Conservation (phyloP, 1,140 invertebrate genomes). For the Eupeodes corollae region DNA sequence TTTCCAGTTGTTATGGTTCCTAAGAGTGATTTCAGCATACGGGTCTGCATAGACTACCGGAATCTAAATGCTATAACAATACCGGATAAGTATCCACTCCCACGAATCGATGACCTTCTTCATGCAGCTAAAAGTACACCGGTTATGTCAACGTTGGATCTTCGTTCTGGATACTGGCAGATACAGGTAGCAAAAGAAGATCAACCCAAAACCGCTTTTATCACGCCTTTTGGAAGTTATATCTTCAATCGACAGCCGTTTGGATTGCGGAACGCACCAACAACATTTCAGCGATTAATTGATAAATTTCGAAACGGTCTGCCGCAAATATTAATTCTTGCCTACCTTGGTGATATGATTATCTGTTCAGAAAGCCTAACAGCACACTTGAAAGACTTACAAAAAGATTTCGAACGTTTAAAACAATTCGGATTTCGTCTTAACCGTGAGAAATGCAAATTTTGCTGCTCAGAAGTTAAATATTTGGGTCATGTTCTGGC, state of each 20-base stretch:
- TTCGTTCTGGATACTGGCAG: conserved; percentile 24
- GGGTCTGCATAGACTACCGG: conserved; percentile 19
- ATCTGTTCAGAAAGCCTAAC: conserved; percentile 30
- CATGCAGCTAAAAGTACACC: conserved; percentile 18
- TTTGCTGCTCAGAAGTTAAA: background rate
- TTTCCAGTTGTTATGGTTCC: no score
- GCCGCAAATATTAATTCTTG: conserved; percentile 14
- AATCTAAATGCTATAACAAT: conserved; percentile 27
- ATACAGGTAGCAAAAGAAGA: conserved; percentile 9
- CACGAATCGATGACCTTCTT: conserved; percentile 38
- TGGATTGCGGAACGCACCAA: conserved; percentile 25
- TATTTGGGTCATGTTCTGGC: conserved; percentile 8
- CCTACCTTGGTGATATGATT: conserved; percentile 38
- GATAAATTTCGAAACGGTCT: conserved; percentile 16
- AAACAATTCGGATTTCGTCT: conserved; percentile 9
- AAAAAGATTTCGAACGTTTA: conserved; percentile 3
- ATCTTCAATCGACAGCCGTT: conserved; percentile 37
- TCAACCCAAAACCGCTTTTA: conserved; percentile 4
- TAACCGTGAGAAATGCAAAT: conserved; percentile 3
- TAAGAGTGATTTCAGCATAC: background rate
- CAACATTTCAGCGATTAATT: conserved; percentile 19
- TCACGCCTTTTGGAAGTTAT: conserved; percentile 29
- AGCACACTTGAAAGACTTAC: conserved; percentile 28
- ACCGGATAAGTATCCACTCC: conserved; percentile 35
- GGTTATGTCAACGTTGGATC: conserved; percentile 33